Evolutionary conservation across 1,140 invertebrate genomes (phyloP).

Genomic region (Amphibalanus amphitrite): DNA sequence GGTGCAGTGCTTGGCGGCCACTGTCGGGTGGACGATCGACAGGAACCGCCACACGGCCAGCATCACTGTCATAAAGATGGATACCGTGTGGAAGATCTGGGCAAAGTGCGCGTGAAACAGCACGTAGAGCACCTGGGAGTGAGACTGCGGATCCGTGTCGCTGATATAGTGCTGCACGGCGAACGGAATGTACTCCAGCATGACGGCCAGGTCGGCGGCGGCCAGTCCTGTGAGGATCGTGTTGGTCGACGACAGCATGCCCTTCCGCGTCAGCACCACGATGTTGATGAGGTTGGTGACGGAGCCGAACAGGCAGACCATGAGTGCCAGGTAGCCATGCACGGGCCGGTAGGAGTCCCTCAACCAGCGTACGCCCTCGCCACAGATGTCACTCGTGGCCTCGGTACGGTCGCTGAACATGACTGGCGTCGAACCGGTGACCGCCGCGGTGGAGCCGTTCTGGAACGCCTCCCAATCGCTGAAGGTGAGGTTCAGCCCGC

Average conservation of each 20-base stretch:
- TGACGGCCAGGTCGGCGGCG: conserved; percentile 64
- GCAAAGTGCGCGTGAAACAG: conserved; percentile 29
- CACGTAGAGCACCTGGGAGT: conserved; percentile 23
- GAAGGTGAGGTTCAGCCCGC: neutral
- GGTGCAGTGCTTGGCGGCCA: conserved; percentile 40
- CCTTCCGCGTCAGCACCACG: conserved; percentile 63
- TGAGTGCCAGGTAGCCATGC: conserved; percentile 49
- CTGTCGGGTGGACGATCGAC: conserved; percentile 43
- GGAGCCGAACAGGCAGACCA: conserved; percentile 70
- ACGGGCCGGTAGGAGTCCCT: conserved; percentile 15
- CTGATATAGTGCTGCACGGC: conserved; percentile 50
- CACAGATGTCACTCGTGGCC: neutral
- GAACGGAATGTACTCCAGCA: conserved; percentile 72
- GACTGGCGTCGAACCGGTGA: neutral
- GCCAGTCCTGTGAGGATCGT: conserved; percentile 61
- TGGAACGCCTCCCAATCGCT: neutral
- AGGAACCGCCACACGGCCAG: conserved; percentile 58
- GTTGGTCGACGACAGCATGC: conserved; percentile 68
- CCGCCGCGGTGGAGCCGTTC: no score
- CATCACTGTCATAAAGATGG: conserved; percentile 67
- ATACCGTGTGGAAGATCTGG: conserved; percentile 57
- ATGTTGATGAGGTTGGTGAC: conserved; percentile 80
- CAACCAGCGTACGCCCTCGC: neutral
- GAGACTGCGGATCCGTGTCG: conserved; percentile 16
- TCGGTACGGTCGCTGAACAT: neutral